A percentile compares a stretch with the other conserved stretches of the same genome.
These are phyloP conservation scores for Branchinecta lynchi DNA, from an alignment of 1,140 invertebrate genomes.

Conservation along the genomic window DNA sequence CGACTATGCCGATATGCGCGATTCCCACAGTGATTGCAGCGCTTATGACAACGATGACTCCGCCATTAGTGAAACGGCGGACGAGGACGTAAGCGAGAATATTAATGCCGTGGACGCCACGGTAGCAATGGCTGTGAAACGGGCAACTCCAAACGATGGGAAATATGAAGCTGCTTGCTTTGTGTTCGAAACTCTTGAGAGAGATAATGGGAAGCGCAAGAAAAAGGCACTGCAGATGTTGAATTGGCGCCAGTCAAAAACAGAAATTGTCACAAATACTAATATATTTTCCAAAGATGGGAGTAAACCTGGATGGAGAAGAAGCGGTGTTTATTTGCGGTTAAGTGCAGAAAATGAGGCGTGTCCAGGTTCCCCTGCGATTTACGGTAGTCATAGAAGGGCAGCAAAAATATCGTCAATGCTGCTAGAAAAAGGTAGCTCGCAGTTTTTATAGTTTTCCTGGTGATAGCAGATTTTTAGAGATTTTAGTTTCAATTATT, in stretches of 20 bases:
- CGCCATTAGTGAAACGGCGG: background rate
- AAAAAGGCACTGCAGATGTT: background rate
- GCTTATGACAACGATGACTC: background rate
- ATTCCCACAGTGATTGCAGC: background rate
- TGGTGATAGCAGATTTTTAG: too few relatives aligned
- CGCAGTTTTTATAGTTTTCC: too few relatives aligned
- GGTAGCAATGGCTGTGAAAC: background rate
- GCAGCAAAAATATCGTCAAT: background rate
- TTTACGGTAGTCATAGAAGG: background rate
- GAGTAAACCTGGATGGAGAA: slow-evolving; percentile 8
- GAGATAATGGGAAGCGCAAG: background rate
- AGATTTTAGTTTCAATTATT: too few relatives aligned
- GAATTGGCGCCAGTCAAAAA: background rate
- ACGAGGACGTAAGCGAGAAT: background rate
- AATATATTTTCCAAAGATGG: background rate
- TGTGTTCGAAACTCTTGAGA: background rate
- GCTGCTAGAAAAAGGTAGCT: background rate
- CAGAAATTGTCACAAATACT: background rate
- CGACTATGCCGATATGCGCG: background rate
- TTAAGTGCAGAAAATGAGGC: background rate
- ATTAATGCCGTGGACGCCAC: background rate
- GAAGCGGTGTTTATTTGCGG: background rate
- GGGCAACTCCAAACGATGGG: slow-evolving; percentile 1
- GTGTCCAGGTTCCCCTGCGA: background rate
- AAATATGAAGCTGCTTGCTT: background rate